A percentile compares a stretch with the other conserved stretches of the same genome.
Evolutionary conservation across 2,797 vertebrate genomes (phyloP).

Genomic region (Microchirus variegatus): DNA sequence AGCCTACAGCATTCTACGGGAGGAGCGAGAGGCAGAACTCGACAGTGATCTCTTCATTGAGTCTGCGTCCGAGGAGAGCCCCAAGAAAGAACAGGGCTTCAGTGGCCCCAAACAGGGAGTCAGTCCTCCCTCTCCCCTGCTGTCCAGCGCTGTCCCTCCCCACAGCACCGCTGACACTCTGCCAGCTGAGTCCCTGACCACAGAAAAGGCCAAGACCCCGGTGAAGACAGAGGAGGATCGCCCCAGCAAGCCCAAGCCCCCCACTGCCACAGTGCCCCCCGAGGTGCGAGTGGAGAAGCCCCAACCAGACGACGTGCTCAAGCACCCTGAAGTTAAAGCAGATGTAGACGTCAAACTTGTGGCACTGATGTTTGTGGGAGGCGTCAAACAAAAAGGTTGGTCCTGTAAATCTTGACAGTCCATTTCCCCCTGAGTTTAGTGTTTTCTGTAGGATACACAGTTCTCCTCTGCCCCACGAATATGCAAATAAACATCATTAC

Average conservation of each 20-base stretch:
- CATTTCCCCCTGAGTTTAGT: neutral
- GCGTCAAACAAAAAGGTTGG: conserved; percentile 93
- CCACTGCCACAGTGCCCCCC: conserved; percentile 75
- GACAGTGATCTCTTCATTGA: conserved; percentile 98
- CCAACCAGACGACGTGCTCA: conserved; percentile 69
- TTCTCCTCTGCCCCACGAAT: neutral
- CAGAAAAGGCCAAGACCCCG: conserved; percentile 67
- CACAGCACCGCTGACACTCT: conserved; percentile 52
- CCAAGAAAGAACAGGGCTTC: conserved; percentile 93
- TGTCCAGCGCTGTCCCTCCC: conserved; percentile 59
- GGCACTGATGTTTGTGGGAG: conserved; percentile 66
- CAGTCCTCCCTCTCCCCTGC: conserved; percentile 74
- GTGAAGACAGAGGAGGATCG: conserved; percentile 71
- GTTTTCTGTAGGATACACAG: neutral
- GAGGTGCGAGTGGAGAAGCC: conserved; percentile 75
- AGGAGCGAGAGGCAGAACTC: conserved; percentile 96
- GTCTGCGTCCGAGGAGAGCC: conserved; percentile 96
- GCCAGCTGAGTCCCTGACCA: conserved; percentile 58
- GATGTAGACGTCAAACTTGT: conserved; percentile 62
- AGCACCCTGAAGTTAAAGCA: conserved; percentile 66
- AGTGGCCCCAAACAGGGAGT: conserved; percentile 83
- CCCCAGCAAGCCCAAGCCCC: conserved; percentile 75
- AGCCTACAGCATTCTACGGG: conserved; percentile 95
- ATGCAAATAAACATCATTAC: neutral
- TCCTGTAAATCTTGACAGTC: conserved; percentile 1